Base-by-base conservation (phyloP, 1,140 invertebrate genomes). In the Heterodera carotae region DNA sequence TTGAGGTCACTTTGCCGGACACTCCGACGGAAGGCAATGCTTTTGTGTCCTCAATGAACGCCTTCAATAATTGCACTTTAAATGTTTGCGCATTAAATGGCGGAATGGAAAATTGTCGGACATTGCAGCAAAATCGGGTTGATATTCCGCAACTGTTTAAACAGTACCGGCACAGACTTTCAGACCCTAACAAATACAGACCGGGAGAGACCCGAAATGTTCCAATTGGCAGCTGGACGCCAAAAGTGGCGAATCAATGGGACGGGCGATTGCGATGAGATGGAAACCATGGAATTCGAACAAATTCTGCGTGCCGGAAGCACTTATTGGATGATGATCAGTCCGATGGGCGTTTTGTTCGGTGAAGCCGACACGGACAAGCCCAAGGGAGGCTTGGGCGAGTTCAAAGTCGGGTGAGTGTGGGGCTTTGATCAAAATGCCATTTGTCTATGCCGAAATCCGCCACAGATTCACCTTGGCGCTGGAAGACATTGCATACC, bases 21-120 rank as follows among this genome's bases (percentile, higher is more conserved):
- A 80, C 92, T 39, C 91, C 93, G 2, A 83, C 89, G 59, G 25
- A 80, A 29, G 91, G 90, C 15, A 85, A 90, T 36, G 89, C 90
- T 0, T 92, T 93, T 86, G 75, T 94, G 56, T 90, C 92, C 71
- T 88, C 94, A 71, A 93, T 92, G 80, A 94, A 94, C 85, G 73
- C 69, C 27, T 73, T 80, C 60, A 43, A 60, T n/a, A 34, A 79
- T 31, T 80, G 76, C 22, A 31, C 67, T 18, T 18, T 80, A 22
- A 79, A 77, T 22, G 43, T 66, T 59, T 59, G 78, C 64, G n/a
- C 56, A 36, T 6, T 7, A 22, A 43, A 31, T 34, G 62, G 33
- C 7, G 60, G 60, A 7, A 6, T 7, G 7, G 60, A 62, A 34
- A 34, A 34, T 15, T 66, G 62, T 66, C 62, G 62, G 12, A 66